Conservation (phyloP, 1,140 invertebrate genomes). For the Teleopsis dalmanni region DNA sequence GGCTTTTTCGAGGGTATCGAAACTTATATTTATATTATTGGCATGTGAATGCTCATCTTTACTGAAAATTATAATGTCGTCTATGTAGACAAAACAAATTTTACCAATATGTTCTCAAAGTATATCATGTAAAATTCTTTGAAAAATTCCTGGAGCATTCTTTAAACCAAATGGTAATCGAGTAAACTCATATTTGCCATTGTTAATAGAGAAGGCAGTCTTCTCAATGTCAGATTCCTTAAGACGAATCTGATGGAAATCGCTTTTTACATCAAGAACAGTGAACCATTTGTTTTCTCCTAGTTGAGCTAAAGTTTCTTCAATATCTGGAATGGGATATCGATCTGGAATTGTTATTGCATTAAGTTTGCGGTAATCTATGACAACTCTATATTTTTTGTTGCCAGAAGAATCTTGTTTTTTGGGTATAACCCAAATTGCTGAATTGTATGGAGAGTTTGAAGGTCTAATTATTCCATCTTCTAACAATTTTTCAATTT, state of each 20-base stretch:
- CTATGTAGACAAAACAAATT: conserved; percentile 12
- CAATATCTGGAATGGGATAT: conserved; percentile 49
- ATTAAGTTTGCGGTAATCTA: conserved; percentile 38
- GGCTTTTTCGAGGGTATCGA: neutral
- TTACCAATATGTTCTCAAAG: conserved; percentile 7
- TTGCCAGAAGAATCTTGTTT: conserved; percentile 18
- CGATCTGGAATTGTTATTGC: conserved; percentile 37
- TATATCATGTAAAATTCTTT: neutral
- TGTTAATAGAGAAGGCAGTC: conserved; percentile 38
- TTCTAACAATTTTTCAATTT: conserved; percentile 15
- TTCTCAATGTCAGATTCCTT: conserved; percentile 13
- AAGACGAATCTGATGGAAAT: conserved; percentile 47
- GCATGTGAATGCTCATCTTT: conserved; percentile 5
- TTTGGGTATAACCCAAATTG: conserved; percentile 17
- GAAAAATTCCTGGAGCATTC: neutral
- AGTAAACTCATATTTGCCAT: conserved; percentile 1
- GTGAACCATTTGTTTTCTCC: conserved; percentile 40
- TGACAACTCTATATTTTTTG: conserved; percentile 32
- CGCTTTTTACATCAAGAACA: conserved; percentile 44
- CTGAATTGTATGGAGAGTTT: conserved; percentile 17
- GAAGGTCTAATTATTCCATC: conserved; percentile 18
- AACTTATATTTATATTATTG: conserved; percentile 1
- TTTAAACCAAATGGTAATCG: neutral
- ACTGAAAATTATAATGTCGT: conserved; percentile 9
- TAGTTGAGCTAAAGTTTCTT: conserved; percentile 44